Base-by-base conservation (phyloP, 2,888 invertebrate species). In the Podotricha telesiphe region DNA sequence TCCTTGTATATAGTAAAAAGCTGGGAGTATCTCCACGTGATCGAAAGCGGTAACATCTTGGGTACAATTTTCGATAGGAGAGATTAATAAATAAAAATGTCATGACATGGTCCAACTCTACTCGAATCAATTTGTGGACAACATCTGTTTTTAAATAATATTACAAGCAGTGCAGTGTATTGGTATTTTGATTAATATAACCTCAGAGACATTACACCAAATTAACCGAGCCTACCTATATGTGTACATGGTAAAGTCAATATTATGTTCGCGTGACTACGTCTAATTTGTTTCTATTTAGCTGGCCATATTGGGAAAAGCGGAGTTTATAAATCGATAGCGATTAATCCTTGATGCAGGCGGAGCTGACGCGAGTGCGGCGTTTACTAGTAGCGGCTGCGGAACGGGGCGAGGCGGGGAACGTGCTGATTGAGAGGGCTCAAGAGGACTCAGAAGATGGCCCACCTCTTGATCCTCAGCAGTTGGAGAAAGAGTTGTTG, bases 401-500 rank as follows among this genome's bases (percentile, higher is more conserved):
- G 1, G 94, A 94, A 65, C 85, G 94, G 6, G 94, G 94, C 0
- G 94, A 94, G 70, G 94, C 94, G 0, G 93, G 93, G 2, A 86
- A 83, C 1, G 81, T 87, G 4, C 78, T 93, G 48, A 79, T 93
- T 51, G 95, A 95, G 69, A 94, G 95, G 40, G 94, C 94, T 37
- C 94, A 95, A 62, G 94, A 93, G n/a, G 93, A 88, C 73, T 80
- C 81, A 65, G 82, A 94, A 81, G 93, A 93, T n/a, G 84, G 91
- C 69, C 81, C 95, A 82, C 84, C 94, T 2, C 77, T 91, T 0
- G 95, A 94, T 64, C 94, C 95, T 77, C 88, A 94, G 70, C 94
- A 94, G 68, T 86, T 96, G 59, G 95, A 96, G 80, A 95, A 95
- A 79, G 96, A 97, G 80, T 92, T 97, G 69, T 94, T 96, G 70